A percentile compares a stretch with the other conserved stretches of the same genome.
Evolutionary conservation across 2,888 invertebrate genomes (phyloP).

Genomic region (Catonia carolina): DNA sequence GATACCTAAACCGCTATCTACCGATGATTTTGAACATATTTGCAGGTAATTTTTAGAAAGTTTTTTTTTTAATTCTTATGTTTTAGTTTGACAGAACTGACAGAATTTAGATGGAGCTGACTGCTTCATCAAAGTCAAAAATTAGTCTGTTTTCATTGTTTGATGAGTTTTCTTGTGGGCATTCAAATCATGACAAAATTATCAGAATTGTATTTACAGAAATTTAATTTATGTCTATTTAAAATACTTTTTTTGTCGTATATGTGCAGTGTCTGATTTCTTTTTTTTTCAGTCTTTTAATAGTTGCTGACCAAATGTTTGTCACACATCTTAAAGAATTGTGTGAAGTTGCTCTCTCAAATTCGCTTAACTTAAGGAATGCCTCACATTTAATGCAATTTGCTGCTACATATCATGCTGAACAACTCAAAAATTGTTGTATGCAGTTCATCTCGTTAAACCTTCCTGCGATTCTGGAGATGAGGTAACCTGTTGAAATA

Average conservation of each 20-base stretch:
- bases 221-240: no score
- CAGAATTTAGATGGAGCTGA: no score
- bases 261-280: no score
- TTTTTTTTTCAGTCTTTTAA: constrained; percentile 44
- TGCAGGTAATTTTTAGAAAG: neutral
- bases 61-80: no score
- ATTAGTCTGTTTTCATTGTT: no score
- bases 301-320: constrained; percentile 74
- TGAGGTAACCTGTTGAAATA: constrained; percentile 43
- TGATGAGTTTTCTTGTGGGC: no score
- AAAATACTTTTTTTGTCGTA: no score
- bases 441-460: constrained; percentile 74
- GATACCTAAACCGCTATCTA: constrained; percentile 41
- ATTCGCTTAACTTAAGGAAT: constrained; percentile 64
- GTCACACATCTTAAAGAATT: constrained; percentile 62
- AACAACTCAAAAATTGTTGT: constrained; percentile 61
- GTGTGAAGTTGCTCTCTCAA: constrained; percentile 60
- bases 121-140: no score
- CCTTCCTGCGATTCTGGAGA: constrained; percentile 62
- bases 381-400: constrained; percentile 69
- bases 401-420: constrained; percentile 67
- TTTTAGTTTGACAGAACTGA: no score
- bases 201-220: no score
- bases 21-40: constrained; percentile 7
- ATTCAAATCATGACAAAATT: no score